A percentile compares a stretch with the other conserved stretches of the same genome.
Conservation (phyloP, 2,888 invertebrate genomes). For the Eupeodes latifasciatus region DNA sequence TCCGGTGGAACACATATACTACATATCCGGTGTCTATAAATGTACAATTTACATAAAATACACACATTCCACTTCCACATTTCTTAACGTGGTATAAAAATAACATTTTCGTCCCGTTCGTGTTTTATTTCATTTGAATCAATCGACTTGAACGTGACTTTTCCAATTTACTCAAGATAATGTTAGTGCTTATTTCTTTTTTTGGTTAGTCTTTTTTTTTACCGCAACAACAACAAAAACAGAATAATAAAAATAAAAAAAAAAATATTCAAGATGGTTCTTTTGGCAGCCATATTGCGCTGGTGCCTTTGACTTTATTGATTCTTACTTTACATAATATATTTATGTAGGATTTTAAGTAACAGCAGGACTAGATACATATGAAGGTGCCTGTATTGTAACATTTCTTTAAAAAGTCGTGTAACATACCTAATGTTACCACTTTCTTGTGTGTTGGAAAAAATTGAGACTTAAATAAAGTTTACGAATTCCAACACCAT, state of each 20-base stretch:
- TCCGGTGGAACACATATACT: not conserved
- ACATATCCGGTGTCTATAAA: not conserved
- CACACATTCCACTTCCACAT: not conserved
- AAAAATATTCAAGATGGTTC: slow-evolving; percentile 35
- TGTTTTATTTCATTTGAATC: slow-evolving; percentile 49
- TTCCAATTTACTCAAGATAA: slow-evolving; percentile 52
- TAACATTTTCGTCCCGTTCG: slow-evolving; percentile 56
- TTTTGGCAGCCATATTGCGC: slow-evolving; percentile 22
- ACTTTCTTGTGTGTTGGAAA: too few relatives aligned
- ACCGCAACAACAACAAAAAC: not conserved
- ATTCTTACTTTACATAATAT: slow-evolving; percentile 3
- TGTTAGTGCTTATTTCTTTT: not conserved
- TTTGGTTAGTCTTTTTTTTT: not conserved
- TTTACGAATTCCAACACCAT: too few relatives aligned
- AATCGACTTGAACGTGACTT: slow-evolving; percentile 63
- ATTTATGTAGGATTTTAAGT: not conserved
- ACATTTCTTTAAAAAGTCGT: too few relatives aligned
- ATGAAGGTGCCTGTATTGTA: too few relatives aligned
- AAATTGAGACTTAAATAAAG: too few relatives aligned
- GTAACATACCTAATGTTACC: too few relatives aligned
- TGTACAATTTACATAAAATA: not conserved
- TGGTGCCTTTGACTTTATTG: slow-evolving; percentile 1
- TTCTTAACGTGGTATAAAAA: slow-evolving; percentile 56
- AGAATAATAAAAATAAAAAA: not conserved
- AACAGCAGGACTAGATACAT: too few relatives aligned